Evolutionary conservation across 2,888 invertebrate genomes (phyloP), one percentile per base, ranked within the genome.

Genomic region (Hydrotaea cyrtoneurina): DNA sequence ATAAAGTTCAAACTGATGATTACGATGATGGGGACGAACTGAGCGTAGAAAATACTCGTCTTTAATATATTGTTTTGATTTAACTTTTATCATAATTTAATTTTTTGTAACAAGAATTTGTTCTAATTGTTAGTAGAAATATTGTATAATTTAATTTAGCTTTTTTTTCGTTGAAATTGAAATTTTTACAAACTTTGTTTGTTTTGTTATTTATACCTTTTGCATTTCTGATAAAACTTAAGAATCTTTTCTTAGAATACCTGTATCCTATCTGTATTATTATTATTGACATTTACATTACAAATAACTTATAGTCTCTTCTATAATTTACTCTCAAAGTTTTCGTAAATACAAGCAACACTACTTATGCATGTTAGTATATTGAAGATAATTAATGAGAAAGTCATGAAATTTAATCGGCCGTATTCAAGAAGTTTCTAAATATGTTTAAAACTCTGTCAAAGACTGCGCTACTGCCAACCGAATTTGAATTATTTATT

Each of bases 11-110:
- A 46, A 72, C 59, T 64, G 62, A 69, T 13, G 78, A 77, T n/a
- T n/a, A n/a, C 23, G 62, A 86, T 71, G 62, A 86, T 77, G 90
- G 90, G 76, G 91, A 91, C 87, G 91, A 90, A 87, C 88, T 89
- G 78, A 92, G 92, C 86, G 92, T 91, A 88, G 91, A 92, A 89
- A 91, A 90, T 87, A 90, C 90, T 89, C 90, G 91, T 79, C 91
- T 91, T 85, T 91, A 90, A 83, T 53, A 66, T 80, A 39, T 31
- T 76, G 21, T 19, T 7, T 69, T 71, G 21, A 57, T 82, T 55
- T 64, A 71, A 15, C 13, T 59, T 75, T 13, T 26, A 59, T 23
- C 11, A 55, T n/a, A 50, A n/a, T 13, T 50, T n/a, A 50, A 50
- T 50, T 55, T 77, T 55, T 80, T 79, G 46, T 69, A 46, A 31